A percentile compares a stretch with the other conserved stretches of the same genome.
Evolutionary conservation across 2,797 vertebrate species (phyloP).

Genomic region (Nannoperca obscura): DNA sequence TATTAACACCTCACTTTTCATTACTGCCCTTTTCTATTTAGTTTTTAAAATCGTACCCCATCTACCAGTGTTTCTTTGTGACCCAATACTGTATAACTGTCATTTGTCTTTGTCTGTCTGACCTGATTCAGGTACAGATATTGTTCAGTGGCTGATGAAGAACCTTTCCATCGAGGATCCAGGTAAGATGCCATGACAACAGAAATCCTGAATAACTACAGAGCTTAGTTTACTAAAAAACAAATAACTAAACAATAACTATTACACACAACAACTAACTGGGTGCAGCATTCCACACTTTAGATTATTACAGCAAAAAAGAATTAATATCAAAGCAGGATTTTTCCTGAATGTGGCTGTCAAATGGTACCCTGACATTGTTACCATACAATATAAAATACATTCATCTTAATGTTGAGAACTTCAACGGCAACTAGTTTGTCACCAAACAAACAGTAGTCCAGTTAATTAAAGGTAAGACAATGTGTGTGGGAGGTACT

Average conservation of each 20-base stretch:
- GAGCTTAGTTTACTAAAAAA: background rate
- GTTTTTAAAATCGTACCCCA: background rate
- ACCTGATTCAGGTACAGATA: slow-evolving; percentile 89
- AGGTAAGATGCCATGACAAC: slow-evolving; percentile 82
- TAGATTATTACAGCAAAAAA: background rate
- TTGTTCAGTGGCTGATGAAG: slow-evolving; percentile 98
- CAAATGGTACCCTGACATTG: background rate
- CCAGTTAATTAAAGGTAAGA: background rate
- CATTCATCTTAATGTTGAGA: background rate
- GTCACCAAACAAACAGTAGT: background rate
- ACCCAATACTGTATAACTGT: background rate
- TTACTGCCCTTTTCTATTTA: background rate
- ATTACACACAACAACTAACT: background rate
- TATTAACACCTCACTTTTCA: background rate
- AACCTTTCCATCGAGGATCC: slow-evolving; percentile 94
- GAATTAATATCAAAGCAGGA: background rate
- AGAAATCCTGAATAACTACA: background rate
- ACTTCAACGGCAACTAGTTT: background rate
- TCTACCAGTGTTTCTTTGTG: background rate
- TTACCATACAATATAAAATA: background rate
- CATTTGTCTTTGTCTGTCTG: slow-evolving; percentile 30
- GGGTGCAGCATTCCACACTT: background rate
- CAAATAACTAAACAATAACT: background rate
- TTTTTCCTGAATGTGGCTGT: background rate
- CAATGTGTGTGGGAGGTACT: background rate